Evolutionary conservation across 2,888 invertebrate genomes (phyloP).

Genomic region (Muschampia plurimacula): DNA sequence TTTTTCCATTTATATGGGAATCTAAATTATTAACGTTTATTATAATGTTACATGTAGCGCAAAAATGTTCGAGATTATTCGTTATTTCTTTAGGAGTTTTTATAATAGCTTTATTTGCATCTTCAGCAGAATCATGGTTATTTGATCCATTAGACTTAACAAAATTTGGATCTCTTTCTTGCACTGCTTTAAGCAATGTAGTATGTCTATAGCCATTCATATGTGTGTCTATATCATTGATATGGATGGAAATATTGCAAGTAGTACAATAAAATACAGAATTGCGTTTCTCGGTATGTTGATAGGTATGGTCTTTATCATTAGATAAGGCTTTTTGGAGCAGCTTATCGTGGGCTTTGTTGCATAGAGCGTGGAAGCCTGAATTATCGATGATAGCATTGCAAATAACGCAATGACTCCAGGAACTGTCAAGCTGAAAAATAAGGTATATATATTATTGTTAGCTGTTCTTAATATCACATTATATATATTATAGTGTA

Average conservation of each 20-base stretch:
- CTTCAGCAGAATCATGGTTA: neutral
- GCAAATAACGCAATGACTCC: constrained; percentile 50
- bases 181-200: neutral
- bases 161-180: neutral
- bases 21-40: constrained; percentile 10
- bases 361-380: constrained; percentile 36
- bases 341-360: constrained; percentile 18
- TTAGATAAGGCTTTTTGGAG: constrained; percentile 15
- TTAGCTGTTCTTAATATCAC: too few relatives aligned
- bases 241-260: neutral
- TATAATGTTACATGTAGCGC: constrained; percentile 5
- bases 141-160: neutral
- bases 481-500: too few relatives aligned
- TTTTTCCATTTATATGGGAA: constrained; percentile 16
- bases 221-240: neutral
- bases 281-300: neutral
- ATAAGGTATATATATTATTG: constrained; percentile 1
- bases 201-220: constrained; percentile 10
- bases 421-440: constrained; percentile 46
- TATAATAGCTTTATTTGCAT: neutral
- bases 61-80: neutral
- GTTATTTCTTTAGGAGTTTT: neutral
- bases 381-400: constrained; percentile 44
- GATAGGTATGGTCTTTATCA: neutral
- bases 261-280: neutral